Percentiles rank a stretch among this genome's conserved stretches.
phyloP scores from a whole-genome alignment of 2,113 vertebrate species.

The Sinocyclocheilus anophthalmus region DNA sequence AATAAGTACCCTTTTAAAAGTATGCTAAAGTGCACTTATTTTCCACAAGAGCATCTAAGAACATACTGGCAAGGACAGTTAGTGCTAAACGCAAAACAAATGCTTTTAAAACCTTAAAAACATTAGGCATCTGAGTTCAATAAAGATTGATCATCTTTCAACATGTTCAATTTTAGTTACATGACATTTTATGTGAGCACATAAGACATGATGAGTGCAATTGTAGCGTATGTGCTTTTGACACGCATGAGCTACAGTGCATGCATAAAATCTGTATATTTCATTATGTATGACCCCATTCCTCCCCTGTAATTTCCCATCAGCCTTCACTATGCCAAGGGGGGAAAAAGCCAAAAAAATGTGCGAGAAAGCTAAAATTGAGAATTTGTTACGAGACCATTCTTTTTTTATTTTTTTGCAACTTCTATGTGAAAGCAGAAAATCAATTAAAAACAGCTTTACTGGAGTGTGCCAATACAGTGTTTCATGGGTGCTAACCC shows the following conservation, averaged over 20 bases:
- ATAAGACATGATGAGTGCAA: not conserved
- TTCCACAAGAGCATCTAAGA: not conserved
- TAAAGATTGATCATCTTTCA: not conserved
- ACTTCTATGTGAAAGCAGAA: not conserved
- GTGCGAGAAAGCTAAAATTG: not conserved
- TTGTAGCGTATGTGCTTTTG: no score
- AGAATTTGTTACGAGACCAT: not conserved
- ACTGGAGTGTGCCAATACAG: not conserved
- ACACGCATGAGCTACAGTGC: not conserved
- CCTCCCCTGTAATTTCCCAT: not conserved
- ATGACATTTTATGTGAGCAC: not conserved
- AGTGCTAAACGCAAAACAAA: not conserved
- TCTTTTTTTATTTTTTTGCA: not conserved
- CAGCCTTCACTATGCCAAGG: not conserved
- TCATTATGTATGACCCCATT: not conserved
- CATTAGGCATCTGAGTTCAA: not conserved
- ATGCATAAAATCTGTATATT: not conserved
- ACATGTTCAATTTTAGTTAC: not conserved
- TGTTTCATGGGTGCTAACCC: constrained; percentile 11
- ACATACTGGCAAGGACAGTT: not conserved
- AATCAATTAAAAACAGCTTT: constrained; percentile 31
- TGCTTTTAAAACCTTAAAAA: not conserved
- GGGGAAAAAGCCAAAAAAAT: no score
- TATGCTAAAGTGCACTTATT: not conserved
- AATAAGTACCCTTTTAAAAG: not conserved